Evolutionary conservation across 2,113 vertebrate genomes (phyloP).

Genomic region (Oryzias javanicus): DNA sequence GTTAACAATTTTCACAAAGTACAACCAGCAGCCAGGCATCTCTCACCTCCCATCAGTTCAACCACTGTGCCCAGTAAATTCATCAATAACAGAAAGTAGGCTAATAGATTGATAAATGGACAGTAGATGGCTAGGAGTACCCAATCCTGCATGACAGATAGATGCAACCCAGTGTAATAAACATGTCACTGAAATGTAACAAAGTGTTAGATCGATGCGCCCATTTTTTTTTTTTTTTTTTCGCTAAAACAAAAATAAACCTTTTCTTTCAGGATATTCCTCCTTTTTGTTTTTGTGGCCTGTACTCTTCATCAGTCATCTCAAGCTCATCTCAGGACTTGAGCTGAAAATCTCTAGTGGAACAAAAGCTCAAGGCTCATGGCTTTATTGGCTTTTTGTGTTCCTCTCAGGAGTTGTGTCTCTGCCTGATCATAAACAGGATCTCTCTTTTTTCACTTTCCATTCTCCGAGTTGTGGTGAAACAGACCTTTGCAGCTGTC

Average conservation of each 20-base stretch:
- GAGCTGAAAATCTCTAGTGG: slow-evolving; percentile 16
- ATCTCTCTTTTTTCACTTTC: slow-evolving; percentile 60
- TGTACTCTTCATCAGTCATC: slow-evolving; percentile 11
- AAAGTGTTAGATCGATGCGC: too few relatives aligned
- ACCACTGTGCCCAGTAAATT: too few relatives aligned
- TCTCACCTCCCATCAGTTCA: too few relatives aligned
- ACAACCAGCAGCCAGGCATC: too few relatives aligned
- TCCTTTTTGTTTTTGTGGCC: slow-evolving; percentile 27
- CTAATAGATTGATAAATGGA: too few relatives aligned
- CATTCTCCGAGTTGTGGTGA: slow-evolving; percentile 55
- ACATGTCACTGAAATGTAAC: too few relatives aligned
- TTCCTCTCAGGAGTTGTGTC: slow-evolving; percentile 30
- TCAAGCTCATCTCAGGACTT: slow-evolving; percentile 9
- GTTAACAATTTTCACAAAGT: too few relatives aligned
- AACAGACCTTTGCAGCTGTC: slow-evolving; percentile 46
- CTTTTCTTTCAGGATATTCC: slow-evolving; percentile 45
- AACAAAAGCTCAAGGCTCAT: slow-evolving; percentile 32
- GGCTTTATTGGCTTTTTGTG: slow-evolving; percentile 56
- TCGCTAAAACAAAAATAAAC: background rate
- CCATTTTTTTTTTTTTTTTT: too few relatives aligned
- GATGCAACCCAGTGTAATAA: too few relatives aligned
- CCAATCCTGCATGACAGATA: too few relatives aligned
- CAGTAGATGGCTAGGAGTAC: too few relatives aligned
- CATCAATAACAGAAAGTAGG: too few relatives aligned
- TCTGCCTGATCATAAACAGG: slow-evolving; percentile 55